These are phyloP conservation scores for Atherinosoma microstoma DNA, from an alignment of 2,797 vertebrate genomes.

Conservation along the genomic window DNA sequence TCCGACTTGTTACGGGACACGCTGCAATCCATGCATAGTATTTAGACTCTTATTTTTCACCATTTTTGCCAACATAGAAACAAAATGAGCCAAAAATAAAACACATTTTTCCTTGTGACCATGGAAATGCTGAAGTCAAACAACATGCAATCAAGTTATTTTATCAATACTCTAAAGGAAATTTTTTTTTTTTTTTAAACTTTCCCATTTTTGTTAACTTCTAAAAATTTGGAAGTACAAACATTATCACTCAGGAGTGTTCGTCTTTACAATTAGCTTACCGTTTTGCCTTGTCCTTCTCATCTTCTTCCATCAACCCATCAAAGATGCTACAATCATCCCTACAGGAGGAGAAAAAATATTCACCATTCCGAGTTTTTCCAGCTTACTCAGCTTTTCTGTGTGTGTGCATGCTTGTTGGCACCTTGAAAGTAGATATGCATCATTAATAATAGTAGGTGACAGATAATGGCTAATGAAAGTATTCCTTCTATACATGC, in stretches of 20 bases:
- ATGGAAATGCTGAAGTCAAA: too few relatives aligned
- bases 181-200: too few relatives aligned
- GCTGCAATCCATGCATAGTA: slow-evolving; percentile 69
- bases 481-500: slow-evolving; percentile 57
- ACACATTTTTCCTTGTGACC: too few relatives aligned
- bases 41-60: not conserved
- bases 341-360: slow-evolving; percentile 76
- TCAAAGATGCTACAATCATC: slow-evolving; percentile 99
- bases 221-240: not conserved
- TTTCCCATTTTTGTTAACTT: not conserved
- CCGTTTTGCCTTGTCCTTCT: slow-evolving; percentile 99
- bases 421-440: slow-evolving; percentile 49
- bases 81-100: too few relatives aligned
- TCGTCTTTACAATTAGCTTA: slow-evolving; percentile 56
- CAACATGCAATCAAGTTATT: too few relatives aligned
- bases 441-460: slow-evolving; percentile 64
- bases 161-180: too few relatives aligned
- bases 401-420: slow-evolving; percentile 19
- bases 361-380: slow-evolving; percentile 10
- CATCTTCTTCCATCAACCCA: slow-evolving; percentile 99
- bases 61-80: not conserved
- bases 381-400: slow-evolving; percentile 5
- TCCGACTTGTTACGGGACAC: slow-evolving; percentile 98
- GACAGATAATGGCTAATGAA: slow-evolving; percentile 58
- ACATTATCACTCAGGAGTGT: not conserved